Evolutionary conservation across 2,888 invertebrate genomes (phyloP).

Genomic region (Mythimna lalbum): DNA sequence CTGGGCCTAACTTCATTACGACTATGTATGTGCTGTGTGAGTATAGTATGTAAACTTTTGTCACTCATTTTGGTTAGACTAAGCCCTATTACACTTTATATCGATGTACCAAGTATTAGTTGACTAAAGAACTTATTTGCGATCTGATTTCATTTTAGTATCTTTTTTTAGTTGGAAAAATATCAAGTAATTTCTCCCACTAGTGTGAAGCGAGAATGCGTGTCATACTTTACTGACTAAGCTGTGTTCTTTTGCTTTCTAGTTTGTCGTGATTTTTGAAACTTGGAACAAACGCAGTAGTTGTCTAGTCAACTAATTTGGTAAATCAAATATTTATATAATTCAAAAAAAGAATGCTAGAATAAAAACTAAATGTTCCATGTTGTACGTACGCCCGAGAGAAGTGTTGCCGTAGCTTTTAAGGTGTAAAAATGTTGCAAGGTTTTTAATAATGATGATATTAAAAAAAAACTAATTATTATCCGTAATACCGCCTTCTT

Average conservation of each 20-base stretch:
- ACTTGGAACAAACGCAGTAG: background rate
- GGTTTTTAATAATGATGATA: slow-evolving; percentile 70
- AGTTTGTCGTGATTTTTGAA: background rate
- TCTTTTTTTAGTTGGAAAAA: no score
- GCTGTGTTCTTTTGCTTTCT: no score
- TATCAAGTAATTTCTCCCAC: no score
- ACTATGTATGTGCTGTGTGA: slow-evolving; percentile 61
- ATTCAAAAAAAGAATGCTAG: slow-evolving; percentile 62
- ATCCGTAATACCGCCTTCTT: slow-evolving; percentile 75
- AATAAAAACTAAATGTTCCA: slow-evolving; percentile 72
- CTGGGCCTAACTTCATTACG: slow-evolving; percentile 52
- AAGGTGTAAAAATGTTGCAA: slow-evolving; percentile 80
- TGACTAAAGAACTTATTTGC: slow-evolving; percentile 34
- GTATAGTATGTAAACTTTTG: slow-evolving; percentile 64
- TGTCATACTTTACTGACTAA: no score
- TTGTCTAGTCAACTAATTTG: slow-evolving; percentile 39
- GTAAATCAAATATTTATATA: slow-evolving; percentile 45
- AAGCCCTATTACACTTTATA: slow-evolving; percentile 62
- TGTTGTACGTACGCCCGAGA: slow-evolving; percentile 77
- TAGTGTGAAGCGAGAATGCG: no score
- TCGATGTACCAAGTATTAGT: slow-evolving; percentile 34
- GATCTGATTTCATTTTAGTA: background rate
- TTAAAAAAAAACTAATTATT: slow-evolving; percentile 62
- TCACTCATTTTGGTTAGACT: slow-evolving; percentile 66
- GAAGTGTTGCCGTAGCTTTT: slow-evolving; percentile 74